Evolutionary conservation across 2,113 vertebrate species (phyloP).

Genomic region (Osmerus mordax): DNA sequence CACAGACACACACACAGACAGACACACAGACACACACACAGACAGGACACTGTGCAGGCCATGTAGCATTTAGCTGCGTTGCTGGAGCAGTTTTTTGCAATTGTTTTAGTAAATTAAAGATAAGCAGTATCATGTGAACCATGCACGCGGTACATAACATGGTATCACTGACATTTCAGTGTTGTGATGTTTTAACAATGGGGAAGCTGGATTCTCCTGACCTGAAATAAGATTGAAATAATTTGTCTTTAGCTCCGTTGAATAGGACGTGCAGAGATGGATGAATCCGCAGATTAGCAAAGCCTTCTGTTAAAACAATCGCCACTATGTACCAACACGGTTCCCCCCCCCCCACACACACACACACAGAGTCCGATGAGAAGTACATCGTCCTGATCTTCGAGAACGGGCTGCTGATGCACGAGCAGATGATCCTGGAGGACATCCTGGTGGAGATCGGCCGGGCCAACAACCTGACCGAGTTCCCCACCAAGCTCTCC

Average conservation of each 20-base stretch:
- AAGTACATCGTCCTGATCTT: conserved; percentile 96
- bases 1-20: no score
- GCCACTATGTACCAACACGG: not conserved
- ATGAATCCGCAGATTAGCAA: no score
- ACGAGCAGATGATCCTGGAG: conserved; percentile 85
- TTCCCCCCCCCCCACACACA: not conserved
- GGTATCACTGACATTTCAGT: no score
- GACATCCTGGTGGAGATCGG: conserved; percentile 87
- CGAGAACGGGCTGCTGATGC: conserved; percentile 82
- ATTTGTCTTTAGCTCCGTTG: no score
- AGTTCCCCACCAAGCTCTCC: conserved; percentile 84
- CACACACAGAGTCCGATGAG: conserved; percentile 80
- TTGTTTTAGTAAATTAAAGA: not conserved
- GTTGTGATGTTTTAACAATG: no score
- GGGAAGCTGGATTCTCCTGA: not conserved
- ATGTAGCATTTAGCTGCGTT: no score
- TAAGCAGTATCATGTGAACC: not conserved
- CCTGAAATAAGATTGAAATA: no score
- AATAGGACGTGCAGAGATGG: no score
- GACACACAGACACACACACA: no score
- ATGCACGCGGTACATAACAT: not conserved
- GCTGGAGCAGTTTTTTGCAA: no score
- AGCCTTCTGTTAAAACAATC: no score
- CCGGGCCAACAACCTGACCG: conserved; percentile 75
- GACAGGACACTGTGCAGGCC: no score